These are phyloP conservation scores for Cacatua alba DNA, from an alignment of 2,113 vertebrate genomes.

Conservation along the genomic window DNA sequence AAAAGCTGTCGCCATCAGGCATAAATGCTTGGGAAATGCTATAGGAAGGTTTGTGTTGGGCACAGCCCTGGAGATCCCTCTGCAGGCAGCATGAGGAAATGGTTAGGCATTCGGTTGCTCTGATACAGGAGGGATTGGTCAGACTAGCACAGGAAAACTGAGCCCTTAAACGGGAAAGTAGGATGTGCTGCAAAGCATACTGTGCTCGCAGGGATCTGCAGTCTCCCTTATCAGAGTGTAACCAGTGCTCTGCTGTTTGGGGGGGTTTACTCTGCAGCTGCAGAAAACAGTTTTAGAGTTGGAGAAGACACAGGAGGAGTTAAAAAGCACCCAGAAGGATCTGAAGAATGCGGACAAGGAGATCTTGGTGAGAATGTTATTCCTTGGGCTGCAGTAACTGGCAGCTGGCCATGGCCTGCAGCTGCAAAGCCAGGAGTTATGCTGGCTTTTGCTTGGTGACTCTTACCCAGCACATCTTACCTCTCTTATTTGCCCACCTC, in stretches of 20 bases:
- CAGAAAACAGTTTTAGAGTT: slow-evolving; percentile 80
- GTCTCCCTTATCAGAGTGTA: not conserved
- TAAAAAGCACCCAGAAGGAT: slow-evolving; percentile 87
- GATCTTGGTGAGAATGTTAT: slow-evolving; percentile 80
- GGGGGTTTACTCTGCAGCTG: slow-evolving; percentile 72
- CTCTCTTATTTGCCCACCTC: not conserved
- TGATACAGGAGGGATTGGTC: not conserved
- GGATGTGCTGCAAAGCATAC: not conserved
- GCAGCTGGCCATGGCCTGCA: slow-evolving; percentile 11
- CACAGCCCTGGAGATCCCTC: slow-evolving; percentile 53
- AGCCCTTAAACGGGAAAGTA: not conserved
- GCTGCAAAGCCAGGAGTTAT: not conserved
- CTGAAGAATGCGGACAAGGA: slow-evolving; percentile 89
- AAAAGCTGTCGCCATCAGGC: not conserved
- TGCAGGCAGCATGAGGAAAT: slow-evolving; percentile 55
- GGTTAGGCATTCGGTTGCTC: not conserved
- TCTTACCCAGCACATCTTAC: not conserved
- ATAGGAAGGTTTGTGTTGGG: not conserved
- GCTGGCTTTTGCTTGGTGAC: not conserved
- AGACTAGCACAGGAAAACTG: not conserved
- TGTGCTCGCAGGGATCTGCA: not conserved
- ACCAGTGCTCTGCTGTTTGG: not conserved
- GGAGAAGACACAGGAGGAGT: slow-evolving; percentile 81
- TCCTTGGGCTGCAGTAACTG: not conserved
- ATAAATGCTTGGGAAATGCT: not conserved